Evolutionary conservation across 2,888 invertebrate genomes (phyloP).

Genomic region (Rotaria macrura): DNA sequence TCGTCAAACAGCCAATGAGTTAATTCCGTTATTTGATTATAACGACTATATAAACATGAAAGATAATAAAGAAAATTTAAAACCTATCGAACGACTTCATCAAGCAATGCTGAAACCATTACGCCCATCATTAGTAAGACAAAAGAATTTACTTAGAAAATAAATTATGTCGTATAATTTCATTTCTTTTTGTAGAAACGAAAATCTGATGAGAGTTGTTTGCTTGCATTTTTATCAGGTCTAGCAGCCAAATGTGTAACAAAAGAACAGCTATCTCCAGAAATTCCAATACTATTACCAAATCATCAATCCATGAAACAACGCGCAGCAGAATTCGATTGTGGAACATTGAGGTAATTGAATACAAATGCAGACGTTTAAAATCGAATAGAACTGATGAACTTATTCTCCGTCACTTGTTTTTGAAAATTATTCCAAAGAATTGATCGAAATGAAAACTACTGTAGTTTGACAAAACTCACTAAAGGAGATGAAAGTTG

Average conservation of each 20-base stretch:
- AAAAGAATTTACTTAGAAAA: neutral
- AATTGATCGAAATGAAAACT: no score
- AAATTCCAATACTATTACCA: neutral
- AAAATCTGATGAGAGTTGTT: neutral
- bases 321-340: neutral
- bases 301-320: neutral
- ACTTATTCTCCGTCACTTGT: no score
- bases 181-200: neutral
- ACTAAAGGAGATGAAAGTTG: no score
- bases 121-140: neutral
- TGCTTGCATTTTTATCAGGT: neutral
- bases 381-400: no score
- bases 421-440: no score
- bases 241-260: neutral
- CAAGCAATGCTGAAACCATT: neutral
- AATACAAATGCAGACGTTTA: no score
- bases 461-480: no score
- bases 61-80: neutral
- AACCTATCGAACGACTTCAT: neutral
- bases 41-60: neutral
- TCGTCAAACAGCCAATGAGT: constrained; percentile 77
- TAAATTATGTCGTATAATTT: neutral
- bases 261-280: neutral
- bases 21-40: constrained; percentile 57
- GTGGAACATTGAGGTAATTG: neutral